phyloP scores from a whole-genome alignment of 2,888 invertebrate genomes.

The Sipha maydis region DNA sequence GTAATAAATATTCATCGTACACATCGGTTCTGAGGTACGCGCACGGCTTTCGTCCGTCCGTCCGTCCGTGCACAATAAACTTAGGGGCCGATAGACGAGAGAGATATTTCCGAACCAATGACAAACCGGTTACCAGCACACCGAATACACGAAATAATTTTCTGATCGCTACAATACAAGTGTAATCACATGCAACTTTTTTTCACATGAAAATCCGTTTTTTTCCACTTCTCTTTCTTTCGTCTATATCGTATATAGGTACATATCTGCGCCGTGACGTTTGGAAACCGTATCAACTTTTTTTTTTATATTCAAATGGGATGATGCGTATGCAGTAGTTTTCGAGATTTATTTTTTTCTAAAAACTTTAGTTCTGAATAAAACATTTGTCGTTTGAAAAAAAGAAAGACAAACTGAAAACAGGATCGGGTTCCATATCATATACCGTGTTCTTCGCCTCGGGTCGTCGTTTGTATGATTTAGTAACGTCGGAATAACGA shows the following conservation, averaged over 20 bases:
- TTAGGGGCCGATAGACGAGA: not conserved
- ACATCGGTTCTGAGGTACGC: not conserved
- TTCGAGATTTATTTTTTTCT: not conserved
- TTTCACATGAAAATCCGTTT: not conserved
- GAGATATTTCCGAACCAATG: not conserved
- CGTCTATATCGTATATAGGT: not conserved
- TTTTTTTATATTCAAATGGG: constrained; percentile 2
- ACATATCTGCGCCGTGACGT: not conserved
- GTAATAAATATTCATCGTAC: not conserved
- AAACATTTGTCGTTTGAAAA: constrained; percentile 28
- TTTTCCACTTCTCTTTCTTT: not conserved
- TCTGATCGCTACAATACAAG: not conserved
- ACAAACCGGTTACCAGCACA: not conserved
- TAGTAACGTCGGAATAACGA: constrained; percentile 18
- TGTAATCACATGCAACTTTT: not conserved
- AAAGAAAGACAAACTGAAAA: constrained; percentile 15
- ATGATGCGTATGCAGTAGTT: constrained; percentile 4
- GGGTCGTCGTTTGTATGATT: constrained; percentile 14
- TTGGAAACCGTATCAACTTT: constrained; percentile 8
- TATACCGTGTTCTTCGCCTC: not conserved
- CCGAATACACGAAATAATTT: not conserved
- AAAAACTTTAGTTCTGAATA: constrained; percentile 16
- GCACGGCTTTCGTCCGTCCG: not conserved
- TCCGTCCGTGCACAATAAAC: not conserved
- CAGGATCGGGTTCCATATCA: not conserved